Evolutionary conservation across 1,140 invertebrate species (phyloP).

Genomic region (Apis laboriosa): DNA sequence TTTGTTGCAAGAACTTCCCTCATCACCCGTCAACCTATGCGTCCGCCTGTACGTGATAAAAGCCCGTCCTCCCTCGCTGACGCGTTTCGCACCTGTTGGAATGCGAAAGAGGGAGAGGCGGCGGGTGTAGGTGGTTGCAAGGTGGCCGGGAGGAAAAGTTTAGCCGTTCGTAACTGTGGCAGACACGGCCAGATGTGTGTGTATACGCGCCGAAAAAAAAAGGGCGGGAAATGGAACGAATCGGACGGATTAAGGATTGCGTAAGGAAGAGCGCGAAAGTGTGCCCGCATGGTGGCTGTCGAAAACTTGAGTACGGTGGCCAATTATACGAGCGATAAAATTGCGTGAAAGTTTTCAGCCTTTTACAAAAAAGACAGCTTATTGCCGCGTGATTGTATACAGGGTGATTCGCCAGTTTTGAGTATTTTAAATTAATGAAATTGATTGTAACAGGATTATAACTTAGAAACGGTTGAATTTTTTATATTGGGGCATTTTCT

Average conservation of each 20-base stretch:
- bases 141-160: constrained; percentile 56
- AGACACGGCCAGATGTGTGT: constrained; percentile 4
- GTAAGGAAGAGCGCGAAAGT: constrained; percentile 41
- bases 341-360: constrained; percentile 52
- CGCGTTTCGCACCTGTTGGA: constrained; percentile 79
- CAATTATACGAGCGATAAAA: constrained; percentile 57
- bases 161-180: constrained; percentile 21
- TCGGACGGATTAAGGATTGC: constrained; percentile 36
- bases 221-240: constrained; percentile 14
- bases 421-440: too few species aligned
- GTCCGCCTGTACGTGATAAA: constrained; percentile 58
- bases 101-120: constrained; percentile 61
- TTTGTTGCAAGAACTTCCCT: constrained; percentile 36
- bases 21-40: constrained; percentile 48
- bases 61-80: constrained; percentile 57
- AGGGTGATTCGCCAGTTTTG: too few species aligned
- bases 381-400: too few species aligned
- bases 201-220: constrained; percentile 46
- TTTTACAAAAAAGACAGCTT: too few species aligned
- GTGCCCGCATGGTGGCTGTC: background rate
- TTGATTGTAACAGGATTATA: too few species aligned
- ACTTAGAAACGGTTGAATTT: too few species aligned
- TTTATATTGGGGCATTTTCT: too few species aligned
- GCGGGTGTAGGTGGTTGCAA: constrained; percentile 3
- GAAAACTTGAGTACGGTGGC: constrained; percentile 43